A percentile compares a stretch with the other conserved stretches of the same genome.
These are phyloP conservation scores for Neelides folsomi DNA, from an alignment of 2,888 invertebrate genomes.

Conservation along the genomic window DNA sequence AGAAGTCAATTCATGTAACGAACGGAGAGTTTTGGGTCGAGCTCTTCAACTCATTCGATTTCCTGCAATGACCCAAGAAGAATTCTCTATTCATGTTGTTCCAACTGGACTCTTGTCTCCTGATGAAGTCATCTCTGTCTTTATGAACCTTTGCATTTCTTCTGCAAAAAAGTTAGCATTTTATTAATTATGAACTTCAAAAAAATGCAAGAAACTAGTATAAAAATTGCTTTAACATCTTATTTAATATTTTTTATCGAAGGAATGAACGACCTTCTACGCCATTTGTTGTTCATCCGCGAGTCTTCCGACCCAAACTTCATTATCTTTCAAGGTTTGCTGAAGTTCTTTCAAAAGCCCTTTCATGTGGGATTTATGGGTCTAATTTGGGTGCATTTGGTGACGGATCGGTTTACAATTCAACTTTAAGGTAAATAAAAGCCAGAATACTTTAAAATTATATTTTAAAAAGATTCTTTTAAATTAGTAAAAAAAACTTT, in stretches of 20 bases:
- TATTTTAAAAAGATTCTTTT: background rate
- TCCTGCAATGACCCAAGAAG: constrained; percentile 71
- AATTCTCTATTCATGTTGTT: constrained; percentile 64
- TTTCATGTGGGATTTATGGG: constrained; percentile 7
- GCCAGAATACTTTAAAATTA: background rate
- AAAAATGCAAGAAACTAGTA: background rate
- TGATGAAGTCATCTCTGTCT: constrained; percentile 58
- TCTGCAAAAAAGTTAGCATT: constrained; percentile 24
- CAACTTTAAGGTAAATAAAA: constrained; percentile 19
- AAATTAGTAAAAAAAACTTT: background rate
- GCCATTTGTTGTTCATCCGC: constrained; percentile 23
- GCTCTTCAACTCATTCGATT: constrained; percentile 62
- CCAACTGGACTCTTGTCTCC: constrained; percentile 62
- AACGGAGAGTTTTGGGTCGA: constrained; percentile 53
- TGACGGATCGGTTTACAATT: constrained; percentile 16
- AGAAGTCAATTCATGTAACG: constrained; percentile 53
- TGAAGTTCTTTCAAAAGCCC: constrained; percentile 29
- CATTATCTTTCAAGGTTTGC: constrained; percentile 28
- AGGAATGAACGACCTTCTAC: constrained; percentile 27
- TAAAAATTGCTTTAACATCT: background rate
- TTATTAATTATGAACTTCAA: background rate
- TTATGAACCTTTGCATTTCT: constrained; percentile 46
- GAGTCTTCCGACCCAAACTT: constrained; percentile 28
- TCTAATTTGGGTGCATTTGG: constrained; percentile 3
- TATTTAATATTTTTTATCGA: constrained; percentile 2